Conservation (phyloP, 2,113 vertebrate genomes). For the Melospiza georgiana region DNA sequence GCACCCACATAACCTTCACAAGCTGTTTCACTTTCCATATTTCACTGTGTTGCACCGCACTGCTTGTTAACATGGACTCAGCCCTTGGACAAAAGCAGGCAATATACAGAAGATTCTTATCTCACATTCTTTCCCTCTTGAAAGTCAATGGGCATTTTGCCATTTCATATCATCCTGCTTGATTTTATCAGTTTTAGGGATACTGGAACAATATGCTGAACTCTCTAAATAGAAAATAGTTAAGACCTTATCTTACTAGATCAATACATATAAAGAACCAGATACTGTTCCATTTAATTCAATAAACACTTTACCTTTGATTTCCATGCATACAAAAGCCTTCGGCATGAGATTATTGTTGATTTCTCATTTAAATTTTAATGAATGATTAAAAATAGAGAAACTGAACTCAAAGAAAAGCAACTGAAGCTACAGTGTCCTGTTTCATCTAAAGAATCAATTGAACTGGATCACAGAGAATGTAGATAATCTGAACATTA, state of each 20-base stretch:
- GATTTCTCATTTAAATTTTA: constrained; percentile 20
- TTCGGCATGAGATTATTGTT: background rate
- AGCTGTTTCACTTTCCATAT: background rate
- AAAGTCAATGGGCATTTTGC: background rate
- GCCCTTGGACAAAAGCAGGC: background rate
- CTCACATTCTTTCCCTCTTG: background rate
- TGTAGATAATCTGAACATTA: constrained; percentile 5
- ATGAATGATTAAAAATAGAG: background rate
- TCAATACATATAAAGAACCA: background rate
- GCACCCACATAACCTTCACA: background rate
- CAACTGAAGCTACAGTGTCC: background rate
- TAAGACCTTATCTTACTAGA: constrained; percentile 13
- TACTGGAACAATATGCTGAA: background rate
- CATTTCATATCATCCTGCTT: background rate
- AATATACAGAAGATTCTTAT: background rate
- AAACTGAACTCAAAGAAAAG: background rate
- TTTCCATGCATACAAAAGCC: background rate
- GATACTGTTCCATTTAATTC: background rate
- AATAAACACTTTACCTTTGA: background rate
- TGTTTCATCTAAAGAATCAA: background rate
- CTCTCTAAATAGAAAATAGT: background rate
- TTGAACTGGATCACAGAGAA: background rate
- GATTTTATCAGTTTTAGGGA: constrained; percentile 1
- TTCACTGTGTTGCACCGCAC: background rate
- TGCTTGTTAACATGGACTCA: background rate